These are phyloP conservation scores for Schizothorax lantsangensis DNA, from an alignment of 2,797 vertebrate genomes.

Conservation along the genomic window DNA sequence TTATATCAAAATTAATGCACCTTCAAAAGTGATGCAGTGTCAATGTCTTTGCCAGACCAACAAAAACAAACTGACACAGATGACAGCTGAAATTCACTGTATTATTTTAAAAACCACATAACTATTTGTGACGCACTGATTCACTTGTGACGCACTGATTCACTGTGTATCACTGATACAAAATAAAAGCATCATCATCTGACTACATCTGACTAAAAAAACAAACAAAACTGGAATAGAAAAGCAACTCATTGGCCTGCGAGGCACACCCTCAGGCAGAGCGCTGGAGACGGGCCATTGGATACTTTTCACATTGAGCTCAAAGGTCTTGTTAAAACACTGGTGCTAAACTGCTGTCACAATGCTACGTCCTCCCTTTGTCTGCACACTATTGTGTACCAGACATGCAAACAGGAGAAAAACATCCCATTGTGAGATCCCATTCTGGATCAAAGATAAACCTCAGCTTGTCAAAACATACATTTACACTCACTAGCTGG, in stretches of 20 bases:
- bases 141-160: constrained; percentile 23
- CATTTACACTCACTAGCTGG: constrained; percentile 25
- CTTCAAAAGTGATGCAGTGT: neutral
- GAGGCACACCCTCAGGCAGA: constrained; percentile 51
- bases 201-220: constrained; percentile 2
- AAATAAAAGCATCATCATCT: neutral
- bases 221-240: constrained; percentile 14
- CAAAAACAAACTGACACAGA: neutral
- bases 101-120: neutral
- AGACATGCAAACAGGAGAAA: constrained; percentile 62
- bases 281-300: neutral
- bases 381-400: constrained; percentile 49
- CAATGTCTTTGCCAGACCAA: neutral
- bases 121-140: constrained; percentile 13
- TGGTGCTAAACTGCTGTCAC: constrained; percentile 50
- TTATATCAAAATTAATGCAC: neutral
- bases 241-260: neutral
- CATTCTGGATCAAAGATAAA: constrained; percentile 38
- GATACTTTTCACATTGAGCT: constrained; percentile 26
- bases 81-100: neutral
- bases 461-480: constrained; percentile 25
- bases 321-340: constrained; percentile 52
- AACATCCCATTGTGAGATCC: constrained; percentile 58
- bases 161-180: neutral
- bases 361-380: constrained; percentile 58